phyloP scores from a whole-genome alignment of 2,797 vertebrate species.

The Muscicapa comitata region DNA sequence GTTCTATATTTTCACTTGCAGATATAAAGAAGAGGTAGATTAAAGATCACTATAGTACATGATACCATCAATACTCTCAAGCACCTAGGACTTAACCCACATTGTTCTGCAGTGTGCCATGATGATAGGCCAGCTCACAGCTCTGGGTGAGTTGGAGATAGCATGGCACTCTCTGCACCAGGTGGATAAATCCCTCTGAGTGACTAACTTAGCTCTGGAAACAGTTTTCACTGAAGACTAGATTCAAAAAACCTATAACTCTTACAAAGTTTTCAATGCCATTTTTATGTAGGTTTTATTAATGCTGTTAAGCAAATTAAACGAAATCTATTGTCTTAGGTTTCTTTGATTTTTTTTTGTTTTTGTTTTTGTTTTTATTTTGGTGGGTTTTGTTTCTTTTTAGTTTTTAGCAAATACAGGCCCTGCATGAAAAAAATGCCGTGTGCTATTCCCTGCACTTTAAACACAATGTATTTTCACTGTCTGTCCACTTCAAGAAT shows the following conservation, averaged over 20 bases:
- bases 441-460: neutral
- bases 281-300: neutral
- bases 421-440: neutral
- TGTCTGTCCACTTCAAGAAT: neutral
- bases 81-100: neutral
- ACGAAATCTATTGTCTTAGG: neutral
- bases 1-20: neutral
- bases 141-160: neutral
- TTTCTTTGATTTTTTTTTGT: too few relatives aligned
- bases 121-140: neutral
- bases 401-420: neutral
- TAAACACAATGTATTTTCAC: neutral
- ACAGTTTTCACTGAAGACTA: neutral
- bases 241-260: neutral
- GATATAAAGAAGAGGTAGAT: neutral
- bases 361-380: too few relatives aligned
- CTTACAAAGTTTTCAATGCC: neutral
- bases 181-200: neutral
- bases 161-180: accelerated
- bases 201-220: neutral
- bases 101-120: neutral
- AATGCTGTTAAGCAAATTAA: neutral
- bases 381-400: neutral
- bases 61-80: neutral
- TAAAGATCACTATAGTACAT: neutral